Evolutionary conservation across 2,888 invertebrate species (phyloP).

Genomic region (Oasisia sp.): DNA sequence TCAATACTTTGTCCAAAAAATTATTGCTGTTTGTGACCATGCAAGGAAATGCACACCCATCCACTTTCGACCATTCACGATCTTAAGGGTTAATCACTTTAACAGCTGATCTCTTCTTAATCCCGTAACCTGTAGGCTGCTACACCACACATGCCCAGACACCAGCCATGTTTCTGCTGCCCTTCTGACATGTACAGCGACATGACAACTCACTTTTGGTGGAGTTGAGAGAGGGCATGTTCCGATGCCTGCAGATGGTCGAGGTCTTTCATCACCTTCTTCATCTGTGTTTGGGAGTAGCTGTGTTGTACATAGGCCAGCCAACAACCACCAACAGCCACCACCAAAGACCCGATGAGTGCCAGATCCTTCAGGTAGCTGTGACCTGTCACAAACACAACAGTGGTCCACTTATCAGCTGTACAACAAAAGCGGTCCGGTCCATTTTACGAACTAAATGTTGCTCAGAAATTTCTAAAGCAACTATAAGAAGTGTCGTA

Average conservation of each 20-base stretch:
- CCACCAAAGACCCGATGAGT: conserved; percentile 82
- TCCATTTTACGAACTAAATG: no score
- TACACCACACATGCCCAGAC: no score
- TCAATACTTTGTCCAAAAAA: no score
- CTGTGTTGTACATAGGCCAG: conserved; percentile 91
- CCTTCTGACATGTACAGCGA: background rate
- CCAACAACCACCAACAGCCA: conserved; percentile 89
- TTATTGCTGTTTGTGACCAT: no score
- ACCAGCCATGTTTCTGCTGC: background rate
- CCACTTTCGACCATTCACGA: no score
- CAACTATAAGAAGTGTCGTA: no score
- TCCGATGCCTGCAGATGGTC: conserved; percentile 77
- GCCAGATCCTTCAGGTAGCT: conserved; percentile 90
- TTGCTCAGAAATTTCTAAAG: no score
- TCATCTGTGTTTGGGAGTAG: conserved; percentile 83
- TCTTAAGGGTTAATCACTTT: no score
- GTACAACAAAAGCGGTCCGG: no score
- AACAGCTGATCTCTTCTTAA: no score
- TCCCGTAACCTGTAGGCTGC: no score
- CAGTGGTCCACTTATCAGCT: background rate
- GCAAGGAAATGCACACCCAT: no score
- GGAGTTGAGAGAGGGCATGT: conserved; percentile 75
- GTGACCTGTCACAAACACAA: conserved; percentile 73
- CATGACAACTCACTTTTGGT: background rate
- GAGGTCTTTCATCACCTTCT: conserved; percentile 81